A percentile compares a stretch with the other conserved stretches of the same genome.
These are phyloP conservation scores for Tanypteryx hageni DNA, from an alignment of 2,888 invertebrate species.

Conservation along the genomic window DNA sequence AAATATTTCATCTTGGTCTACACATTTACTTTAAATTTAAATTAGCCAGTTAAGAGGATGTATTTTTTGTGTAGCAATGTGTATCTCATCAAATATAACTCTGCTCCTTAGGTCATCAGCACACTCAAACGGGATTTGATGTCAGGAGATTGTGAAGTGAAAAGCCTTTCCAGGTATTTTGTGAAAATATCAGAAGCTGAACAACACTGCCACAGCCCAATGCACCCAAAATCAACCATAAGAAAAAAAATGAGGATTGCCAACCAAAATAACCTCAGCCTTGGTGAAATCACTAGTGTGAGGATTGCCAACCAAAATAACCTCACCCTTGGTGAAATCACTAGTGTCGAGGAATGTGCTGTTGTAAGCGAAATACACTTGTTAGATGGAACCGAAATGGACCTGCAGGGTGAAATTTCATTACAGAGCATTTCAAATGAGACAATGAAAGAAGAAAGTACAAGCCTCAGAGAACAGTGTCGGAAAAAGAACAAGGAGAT, in stretches of 20 bases:
- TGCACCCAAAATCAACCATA: slow-evolving; percentile 29
- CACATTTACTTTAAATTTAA: too few relatives aligned
- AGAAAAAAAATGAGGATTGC: slow-evolving; percentile 13
- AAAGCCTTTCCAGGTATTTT: slow-evolving; percentile 53
- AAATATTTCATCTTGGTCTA: too few relatives aligned
- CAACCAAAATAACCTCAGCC: background rate
- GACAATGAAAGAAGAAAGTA: background rate
- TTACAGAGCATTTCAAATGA: background rate
- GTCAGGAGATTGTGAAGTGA: background rate
- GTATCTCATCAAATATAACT: background rate
- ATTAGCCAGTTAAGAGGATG: too few relatives aligned
- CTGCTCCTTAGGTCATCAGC: slow-evolving; percentile 12
- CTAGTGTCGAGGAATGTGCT: background rate
- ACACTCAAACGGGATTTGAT: slow-evolving; percentile 30
- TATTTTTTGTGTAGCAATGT: too few relatives aligned
- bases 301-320: background rate
- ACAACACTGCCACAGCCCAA: slow-evolving; percentile 49
- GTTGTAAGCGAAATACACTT: background rate
- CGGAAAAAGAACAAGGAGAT: slow-evolving; percentile 15
- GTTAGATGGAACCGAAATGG: background rate
- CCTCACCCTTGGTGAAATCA: background rate
- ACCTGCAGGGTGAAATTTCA: background rate
- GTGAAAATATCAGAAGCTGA: slow-evolving; percentile 44
- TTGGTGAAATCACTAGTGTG: too few relatives aligned
- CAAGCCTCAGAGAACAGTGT: slow-evolving; percentile 31